A percentile compares a stretch with the other conserved stretches of the same genome.
Evolutionary conservation across 2,888 invertebrate species (phyloP).

Genomic region (Oxyscelio sp.): DNA sequence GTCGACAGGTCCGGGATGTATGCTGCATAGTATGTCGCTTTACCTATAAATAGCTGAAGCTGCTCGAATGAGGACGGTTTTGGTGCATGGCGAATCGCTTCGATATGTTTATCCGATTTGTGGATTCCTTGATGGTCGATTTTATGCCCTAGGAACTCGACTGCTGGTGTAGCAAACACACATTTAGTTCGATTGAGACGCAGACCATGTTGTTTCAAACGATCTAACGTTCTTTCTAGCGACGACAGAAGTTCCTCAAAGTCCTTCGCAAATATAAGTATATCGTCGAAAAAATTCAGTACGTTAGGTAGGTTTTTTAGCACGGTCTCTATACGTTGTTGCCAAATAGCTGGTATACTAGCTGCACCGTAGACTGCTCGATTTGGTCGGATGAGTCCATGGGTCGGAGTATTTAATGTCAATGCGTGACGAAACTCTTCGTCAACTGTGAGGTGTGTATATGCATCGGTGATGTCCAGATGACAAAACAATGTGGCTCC

Average conservation of each 20-base stretch:
- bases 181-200: conserved; percentile 31
- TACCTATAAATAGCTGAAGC: conserved; percentile 34
- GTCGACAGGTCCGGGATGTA: conserved; percentile 35
- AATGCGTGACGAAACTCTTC: conserved; percentile 32
- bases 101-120: conserved; percentile 40
- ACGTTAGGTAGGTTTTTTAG: conserved; percentile 21
- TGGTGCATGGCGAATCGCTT: conserved; percentile 14
- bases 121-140: conserved; percentile 20
- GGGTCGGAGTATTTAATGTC: too few relatives aligned
- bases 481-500: conserved; percentile 22
- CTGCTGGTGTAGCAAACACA: not conserved
- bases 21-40: conserved; percentile 17
- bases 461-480: conserved; percentile 16
- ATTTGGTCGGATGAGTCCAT: conserved; percentile 39
- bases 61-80: conserved; percentile 1
- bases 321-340: conserved; percentile 34
- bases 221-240: conserved; percentile 7
- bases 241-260: conserved; percentile 13
- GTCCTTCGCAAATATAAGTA: not conserved
- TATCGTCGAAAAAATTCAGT: conserved; percentile 33
- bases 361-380: conserved; percentile 8
- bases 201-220: conserved; percentile 22
- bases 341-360: not conserved
- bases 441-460: conserved; percentile 35
- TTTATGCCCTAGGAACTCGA: conserved; percentile 27